A percentile compares a stretch with the other conserved stretches of the same genome.
Conservation (phyloP, 2,797 vertebrate species). For the Hypotaenidia philippensis region DNA sequence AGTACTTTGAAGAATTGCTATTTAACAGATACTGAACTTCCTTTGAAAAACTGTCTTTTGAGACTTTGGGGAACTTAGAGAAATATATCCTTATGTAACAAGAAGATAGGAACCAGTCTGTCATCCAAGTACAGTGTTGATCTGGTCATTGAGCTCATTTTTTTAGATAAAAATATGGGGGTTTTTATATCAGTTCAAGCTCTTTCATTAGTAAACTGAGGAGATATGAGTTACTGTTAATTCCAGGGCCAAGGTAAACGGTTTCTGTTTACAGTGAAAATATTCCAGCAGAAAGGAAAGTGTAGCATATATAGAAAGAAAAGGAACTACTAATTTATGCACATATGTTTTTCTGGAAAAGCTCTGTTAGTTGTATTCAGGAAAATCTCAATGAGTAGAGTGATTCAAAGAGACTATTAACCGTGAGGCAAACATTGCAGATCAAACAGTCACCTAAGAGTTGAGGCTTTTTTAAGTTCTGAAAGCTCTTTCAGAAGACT, state of each 20-base stretch:
- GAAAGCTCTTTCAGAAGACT: not conserved
- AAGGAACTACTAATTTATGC: constrained; percentile 9
- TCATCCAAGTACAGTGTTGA: not conserved
- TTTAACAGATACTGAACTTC: not conserved
- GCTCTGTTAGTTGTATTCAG: not conserved
- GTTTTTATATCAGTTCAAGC: not conserved
- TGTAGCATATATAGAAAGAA: not conserved
- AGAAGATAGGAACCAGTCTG: not conserved
- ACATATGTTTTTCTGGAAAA: not conserved
- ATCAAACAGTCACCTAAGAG: not conserved
- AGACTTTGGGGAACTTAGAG: not conserved
- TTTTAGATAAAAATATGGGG: not conserved
- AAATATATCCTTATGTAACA: not conserved
- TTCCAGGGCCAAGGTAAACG: not conserved
- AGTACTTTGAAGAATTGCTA: not conserved
- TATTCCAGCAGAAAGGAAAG: not conserved
- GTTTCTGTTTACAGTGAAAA: not conserved
- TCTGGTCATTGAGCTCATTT: not conserved
- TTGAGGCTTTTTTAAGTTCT: not conserved
- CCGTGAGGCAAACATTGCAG: not conserved
- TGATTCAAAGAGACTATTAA: not conserved
- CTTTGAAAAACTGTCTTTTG: not conserved
- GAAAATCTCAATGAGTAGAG: not conserved
- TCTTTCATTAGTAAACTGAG: not conserved
- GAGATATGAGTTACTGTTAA: not conserved